Conservation (phyloP, 2,797 vertebrate genomes). For the Coregonus sp. region DNA sequence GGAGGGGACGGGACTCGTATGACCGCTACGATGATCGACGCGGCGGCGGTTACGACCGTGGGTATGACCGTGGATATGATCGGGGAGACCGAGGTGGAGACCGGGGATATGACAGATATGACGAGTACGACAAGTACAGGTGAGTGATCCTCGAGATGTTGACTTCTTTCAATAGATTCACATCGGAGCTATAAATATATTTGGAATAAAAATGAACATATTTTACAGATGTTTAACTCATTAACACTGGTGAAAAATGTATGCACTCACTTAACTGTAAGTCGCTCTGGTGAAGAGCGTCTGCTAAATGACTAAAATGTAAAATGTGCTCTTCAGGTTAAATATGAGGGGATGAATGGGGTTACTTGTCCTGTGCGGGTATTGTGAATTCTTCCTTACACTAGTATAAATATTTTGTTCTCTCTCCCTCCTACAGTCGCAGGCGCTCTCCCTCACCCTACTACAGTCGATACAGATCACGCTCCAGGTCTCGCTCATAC, state of each 20-base stretch:
- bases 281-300: too few relatives aligned
- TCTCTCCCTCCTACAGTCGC: slow-evolving; percentile 65
- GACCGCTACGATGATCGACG: slow-evolving; percentile 37
- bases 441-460: slow-evolving; percentile 92
- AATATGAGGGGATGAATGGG: background rate
- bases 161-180: background rate
- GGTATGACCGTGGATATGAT: slow-evolving; percentile 78
- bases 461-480: slow-evolving; percentile 89
- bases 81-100: slow-evolving; percentile 2
- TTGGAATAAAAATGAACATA: background rate
- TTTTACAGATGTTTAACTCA: background rate
- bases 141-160: slow-evolving; percentile 41
- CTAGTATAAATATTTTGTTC: slow-evolving; percentile 26
- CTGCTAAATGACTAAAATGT: too few relatives aligned
- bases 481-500: slow-evolving; percentile 90
- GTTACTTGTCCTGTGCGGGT: background rate
- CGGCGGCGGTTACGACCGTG: slow-evolving; percentile 81
- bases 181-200: background rate
- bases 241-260: background rate
- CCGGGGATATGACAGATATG: slow-evolving; percentile 84
- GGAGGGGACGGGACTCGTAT: background rate
- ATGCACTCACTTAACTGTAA: too few relatives aligned
- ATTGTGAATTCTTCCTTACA: background rate
- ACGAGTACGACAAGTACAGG: slow-evolving; percentile 91
- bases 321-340: background rate